Base-by-base conservation (phyloP, 2,888 invertebrate species). In the Torymus aiolomorphi region DNA sequence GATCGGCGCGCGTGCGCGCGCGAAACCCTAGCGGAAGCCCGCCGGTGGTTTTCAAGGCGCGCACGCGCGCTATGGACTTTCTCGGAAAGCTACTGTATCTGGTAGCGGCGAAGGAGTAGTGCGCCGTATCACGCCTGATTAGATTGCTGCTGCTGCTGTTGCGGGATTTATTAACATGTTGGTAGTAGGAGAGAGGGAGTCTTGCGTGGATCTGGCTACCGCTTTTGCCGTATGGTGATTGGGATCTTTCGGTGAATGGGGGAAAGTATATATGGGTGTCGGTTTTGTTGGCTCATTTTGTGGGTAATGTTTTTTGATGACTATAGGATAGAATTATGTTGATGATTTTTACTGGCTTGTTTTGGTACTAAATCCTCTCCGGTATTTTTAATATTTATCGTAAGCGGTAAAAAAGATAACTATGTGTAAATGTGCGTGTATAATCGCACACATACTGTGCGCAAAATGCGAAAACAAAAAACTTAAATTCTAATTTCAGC, bases 81-180 rank as follows among this genome's bases (percentile, higher is more conserved):
- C 78, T 54, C n/a, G 65, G 78, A 78, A 78, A 72, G 78, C 78
- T 66, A 78, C 72, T 54, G 66, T 72, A 59, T 18, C 51, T 63
- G 71, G 57, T 77, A 71, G 71, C 63, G 51, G 16, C 31, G 3
- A 11, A 67, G 61, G 51, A 61, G 24, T n/a, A 31, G 31, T 31
- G 5, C 31, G 56, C 42, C 20, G 62, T 76, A 76, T 76, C 69
- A 49, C 13, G 66, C 72, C 54, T 66, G 78, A 78, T 72, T 72
- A 72, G 72, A 78, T 78, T 66, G 61, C 72, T 57, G 65, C 63
- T 76, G 62, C 31, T 31, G 31, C 31, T 31, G 70, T 54, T 61
- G 18, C 51, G 42, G 31, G 66, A 78, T 72, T 78, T 72, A 78
- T 72, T 67, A 52, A 76, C 56, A 16, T 31, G 61, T 20, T 4